Evolutionary conservation across 1,140 invertebrate genomes (phyloP).

Genomic region (Drosophila littoralis): DNA sequence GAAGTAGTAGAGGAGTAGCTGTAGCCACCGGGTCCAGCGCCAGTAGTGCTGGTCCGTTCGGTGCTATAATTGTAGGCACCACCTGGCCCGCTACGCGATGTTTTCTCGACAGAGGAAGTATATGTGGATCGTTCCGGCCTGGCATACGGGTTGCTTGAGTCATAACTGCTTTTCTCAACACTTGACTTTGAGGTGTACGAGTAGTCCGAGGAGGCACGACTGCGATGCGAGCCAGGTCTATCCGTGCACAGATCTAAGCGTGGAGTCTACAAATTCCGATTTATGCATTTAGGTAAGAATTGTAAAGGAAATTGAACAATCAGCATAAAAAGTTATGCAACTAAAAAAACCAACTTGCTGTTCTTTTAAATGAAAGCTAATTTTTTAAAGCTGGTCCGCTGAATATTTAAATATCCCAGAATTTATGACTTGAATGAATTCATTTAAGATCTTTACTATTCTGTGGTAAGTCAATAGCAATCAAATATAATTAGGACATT

Average conservation of each 20-base stretch:
- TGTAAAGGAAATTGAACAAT: constrained; percentile 63
- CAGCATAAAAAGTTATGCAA: constrained; percentile 43
- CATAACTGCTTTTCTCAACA: constrained; percentile 85
- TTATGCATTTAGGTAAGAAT: constrained; percentile 72
- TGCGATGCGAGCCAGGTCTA: constrained; percentile 88
- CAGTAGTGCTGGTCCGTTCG: constrained; percentile 88
- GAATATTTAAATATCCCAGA: neutral
- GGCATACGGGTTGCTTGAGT: constrained; percentile 86
- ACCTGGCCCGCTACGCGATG: constrained; percentile 87
- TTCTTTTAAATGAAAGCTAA: constrained; percentile 17
- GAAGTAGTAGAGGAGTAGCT: constrained; percentile 91
- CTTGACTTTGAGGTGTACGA: constrained; percentile 91
- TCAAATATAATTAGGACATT: too few relatives aligned
- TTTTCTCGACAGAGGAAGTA: constrained; percentile 88
- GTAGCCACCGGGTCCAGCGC: constrained; percentile 91
- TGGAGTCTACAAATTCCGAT: constrained; percentile 89
- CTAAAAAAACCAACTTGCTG: constrained; percentile 59
- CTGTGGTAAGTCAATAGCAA: too few relatives aligned
- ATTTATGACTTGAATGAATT: neutral
- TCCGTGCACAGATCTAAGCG: constrained; percentile 93
- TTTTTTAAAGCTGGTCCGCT: constrained; percentile 8
- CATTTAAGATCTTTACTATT: too few relatives aligned
- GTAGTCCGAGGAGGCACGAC: constrained; percentile 87
- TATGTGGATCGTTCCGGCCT: constrained; percentile 88
- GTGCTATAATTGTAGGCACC: constrained; percentile 89